Percentiles rank a stretch among this genome's conserved stretches.
Conservation (phyloP, 2,113 vertebrate genomes). For the Malaclemys terrapin region DNA sequence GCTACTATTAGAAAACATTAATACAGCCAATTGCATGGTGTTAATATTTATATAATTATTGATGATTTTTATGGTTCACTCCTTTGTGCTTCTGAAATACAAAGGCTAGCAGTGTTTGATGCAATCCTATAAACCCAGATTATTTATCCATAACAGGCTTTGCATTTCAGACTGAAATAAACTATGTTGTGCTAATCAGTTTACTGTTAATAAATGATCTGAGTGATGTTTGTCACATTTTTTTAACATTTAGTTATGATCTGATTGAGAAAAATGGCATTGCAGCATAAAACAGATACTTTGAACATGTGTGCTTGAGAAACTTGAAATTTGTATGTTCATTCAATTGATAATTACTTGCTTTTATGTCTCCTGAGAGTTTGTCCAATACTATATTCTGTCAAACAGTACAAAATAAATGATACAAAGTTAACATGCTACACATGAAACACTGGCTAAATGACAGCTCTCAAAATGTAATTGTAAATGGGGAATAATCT, state of each 20-base stretch:
- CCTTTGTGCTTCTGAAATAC: conserved; percentile 63
- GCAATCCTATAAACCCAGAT: conserved; percentile 43
- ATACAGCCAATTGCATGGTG: conserved; percentile 43
- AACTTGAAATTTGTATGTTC: background rate
- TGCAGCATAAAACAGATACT: background rate
- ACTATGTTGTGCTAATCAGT: conserved; percentile 39
- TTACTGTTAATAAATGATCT: conserved; percentile 43
- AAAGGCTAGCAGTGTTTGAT: background rate
- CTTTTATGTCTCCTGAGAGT: background rate
- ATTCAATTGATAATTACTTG: background rate
- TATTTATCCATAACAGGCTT: conserved; percentile 39
- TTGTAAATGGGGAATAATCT: background rate
- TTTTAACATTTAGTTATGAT: conserved; percentile 15
- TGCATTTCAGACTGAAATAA: conserved; percentile 44
- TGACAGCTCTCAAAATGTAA: background rate
- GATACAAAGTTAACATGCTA: background rate
- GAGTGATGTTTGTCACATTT: conserved; percentile 27
- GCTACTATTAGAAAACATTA: conserved; percentile 63
- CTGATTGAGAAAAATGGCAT: background rate
- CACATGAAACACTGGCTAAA: background rate
- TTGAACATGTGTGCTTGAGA: background rate
- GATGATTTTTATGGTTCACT: conserved; percentile 61
- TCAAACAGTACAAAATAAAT: background rate
- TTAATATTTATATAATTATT: conserved; percentile 68
- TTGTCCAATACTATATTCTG: background rate